Evolutionary conservation across 1,140 invertebrate genomes (phyloP), one percentile per base, ranked within the genome.

Genomic region (Anoplolepis gracilipes): DNA sequence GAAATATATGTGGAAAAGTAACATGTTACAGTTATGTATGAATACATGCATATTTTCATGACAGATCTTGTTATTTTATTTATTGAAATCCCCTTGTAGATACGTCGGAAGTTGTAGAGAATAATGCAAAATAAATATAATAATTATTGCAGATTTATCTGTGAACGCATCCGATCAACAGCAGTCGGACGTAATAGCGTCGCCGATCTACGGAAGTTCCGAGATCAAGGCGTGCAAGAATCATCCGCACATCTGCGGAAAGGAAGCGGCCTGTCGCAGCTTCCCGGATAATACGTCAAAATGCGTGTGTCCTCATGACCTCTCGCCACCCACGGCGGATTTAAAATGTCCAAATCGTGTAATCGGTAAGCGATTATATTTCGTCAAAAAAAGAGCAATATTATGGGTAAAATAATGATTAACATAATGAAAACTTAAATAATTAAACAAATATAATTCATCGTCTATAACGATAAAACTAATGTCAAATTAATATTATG

Each of bases 251-350:
- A 95, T 96, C 49, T 97, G 97, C 87, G 96, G 96, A 2, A 93
- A 91, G 2, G 96, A 97, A 75, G 96, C 96, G 0, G 97, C 96
- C 0, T 97, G 97, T 88, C 95, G 93, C 16, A 90, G 79, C 36
- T 92, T 95, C 77, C 90, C 94, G 79, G 94, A 95, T 72, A 95
- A 95, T 6, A 95, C 94, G 2, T 96, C 96, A 73, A 96, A 94
- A 30, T 97, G 97, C 88, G 93, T 97, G 5, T 97, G 97, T 92
- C 96, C 97, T 6, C 96, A 97, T 75, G 96, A 97, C 87, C 95
- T 93, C 6, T 95, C 95, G 13, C 94, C 95, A 2, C 96, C 96
- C 13, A 97, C 96, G 19, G 92, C 94, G 49, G 96, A 96, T 88
- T 95, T 96, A 67, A 96, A 95, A 88, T 97, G 97, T 90, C 96